Evolutionary conservation across 2,113 vertebrate species (phyloP).

Genomic region (Callithrix jacchus): DNA sequence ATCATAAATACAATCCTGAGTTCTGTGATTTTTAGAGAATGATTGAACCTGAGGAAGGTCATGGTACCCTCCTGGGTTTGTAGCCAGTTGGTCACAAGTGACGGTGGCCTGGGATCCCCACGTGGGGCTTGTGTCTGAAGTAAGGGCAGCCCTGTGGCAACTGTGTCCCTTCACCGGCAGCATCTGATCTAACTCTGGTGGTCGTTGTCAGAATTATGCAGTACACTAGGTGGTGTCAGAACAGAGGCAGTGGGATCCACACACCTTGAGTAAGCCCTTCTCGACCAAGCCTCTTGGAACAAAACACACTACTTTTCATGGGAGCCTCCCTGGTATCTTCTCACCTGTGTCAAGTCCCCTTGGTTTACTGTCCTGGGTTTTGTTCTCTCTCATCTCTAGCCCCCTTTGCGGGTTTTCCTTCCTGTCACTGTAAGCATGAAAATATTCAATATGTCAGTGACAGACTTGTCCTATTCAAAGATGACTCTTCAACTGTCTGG

Average conservation of each 20-base stretch:
- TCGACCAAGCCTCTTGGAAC: background rate
- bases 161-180: background rate
- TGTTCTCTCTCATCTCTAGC: background rate
- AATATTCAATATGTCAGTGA: conserved; percentile 64
- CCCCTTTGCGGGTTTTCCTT: background rate
- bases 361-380: background rate
- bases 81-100: background rate
- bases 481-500: conserved; percentile 88
- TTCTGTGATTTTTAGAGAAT: background rate
- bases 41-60: background rate
- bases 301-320: background rate
- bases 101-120: too few species aligned
- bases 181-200: too few species aligned
- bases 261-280: background rate
- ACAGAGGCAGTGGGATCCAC: background rate
- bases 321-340: background rate
- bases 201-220: background rate
- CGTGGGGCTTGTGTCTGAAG: background rate
- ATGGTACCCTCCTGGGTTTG: background rate
- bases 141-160: background rate
- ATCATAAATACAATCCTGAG: background rate
- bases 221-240: background rate
- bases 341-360: background rate
- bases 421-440: background rate
- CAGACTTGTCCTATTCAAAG: conserved; percentile 79